Base-by-base conservation (phyloP, 2,888 invertebrate species). In the Tenodera sinensis region DNA sequence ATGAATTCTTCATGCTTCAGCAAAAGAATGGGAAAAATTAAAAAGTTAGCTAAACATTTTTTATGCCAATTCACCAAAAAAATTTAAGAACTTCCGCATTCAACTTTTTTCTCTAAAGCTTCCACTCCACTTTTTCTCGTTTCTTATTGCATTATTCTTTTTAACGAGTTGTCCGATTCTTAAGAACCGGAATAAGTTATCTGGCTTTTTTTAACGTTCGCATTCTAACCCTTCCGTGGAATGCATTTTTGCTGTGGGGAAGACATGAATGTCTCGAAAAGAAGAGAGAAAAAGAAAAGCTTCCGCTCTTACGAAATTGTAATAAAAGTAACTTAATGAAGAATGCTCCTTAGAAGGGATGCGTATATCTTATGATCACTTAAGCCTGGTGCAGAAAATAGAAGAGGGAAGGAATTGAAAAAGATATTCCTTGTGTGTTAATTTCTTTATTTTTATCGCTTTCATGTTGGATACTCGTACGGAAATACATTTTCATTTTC, bases 131-230 rank as follows among this genome's bases (percentile, higher is more conserved):
- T 25, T 71, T 25, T 25, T 71, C 15, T 25, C 54, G 15, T 84
- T 71, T 81, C 34, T 28, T 15, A 28, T 81, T 28, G 54, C 25
- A 28, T 42, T 88, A 42, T 42, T 82, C 87, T 42, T 71, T 86
- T 28, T 86, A 89, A 89, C 47, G 88, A 89, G 85, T 85, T 85
- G 87, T 42, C 88, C 83, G 82, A 88, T 88, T 85, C 82, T 82
- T 86, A 71, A 82, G 84, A 71, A 71, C 54, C 20, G 54, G 25
- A 71, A 71, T 20, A 14, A 71, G 54, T 71, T 71, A 71, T 71
- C 54, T 25, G 15, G 15, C 6, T 71, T 71, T 71, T 71, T 20
- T 71, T 71, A 71, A 14, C 6, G 54, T 71, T 71, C 20, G 25
- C 54, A 71, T 71, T 71, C 25, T 71, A 71, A 71, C 54, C 54